Conservation (phyloP, 2,113 vertebrate species). For the Rana temporaria region DNA sequence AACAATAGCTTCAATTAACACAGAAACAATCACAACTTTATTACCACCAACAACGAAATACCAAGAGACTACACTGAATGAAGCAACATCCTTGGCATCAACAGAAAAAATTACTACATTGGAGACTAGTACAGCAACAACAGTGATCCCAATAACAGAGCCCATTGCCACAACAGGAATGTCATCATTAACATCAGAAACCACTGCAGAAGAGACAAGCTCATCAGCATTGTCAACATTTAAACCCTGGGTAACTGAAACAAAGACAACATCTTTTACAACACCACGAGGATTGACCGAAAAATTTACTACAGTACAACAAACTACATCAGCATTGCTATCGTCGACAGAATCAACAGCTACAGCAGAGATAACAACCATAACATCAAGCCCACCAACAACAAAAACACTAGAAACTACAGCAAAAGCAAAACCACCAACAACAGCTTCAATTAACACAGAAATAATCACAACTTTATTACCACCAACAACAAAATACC, state of each 20-base stretch:
- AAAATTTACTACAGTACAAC: neutral
- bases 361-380: neutral
- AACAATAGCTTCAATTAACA: too few species aligned
- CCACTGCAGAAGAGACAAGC: too few species aligned
- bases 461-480: too few species aligned
- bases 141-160: neutral
- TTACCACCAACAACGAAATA: neutral
- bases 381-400: neutral
- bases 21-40: too few species aligned
- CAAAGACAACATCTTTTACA: neutral
- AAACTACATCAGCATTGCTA: neutral
- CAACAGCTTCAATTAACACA: neutral
- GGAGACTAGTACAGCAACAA: neutral
- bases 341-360: neutral
- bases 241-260: neutral
- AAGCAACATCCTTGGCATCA: neutral
- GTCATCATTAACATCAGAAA: too few species aligned
- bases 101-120: neutral
- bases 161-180: neutral
- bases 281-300: neutral
- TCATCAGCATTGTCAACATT: too few species aligned
- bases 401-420: neutral
- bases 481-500: neutral
- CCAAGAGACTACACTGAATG: neutral
- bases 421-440: neutral